These are phyloP conservation scores for Erebia aethiops DNA, from an alignment of 2,888 invertebrate species.

Conservation along the genomic window DNA sequence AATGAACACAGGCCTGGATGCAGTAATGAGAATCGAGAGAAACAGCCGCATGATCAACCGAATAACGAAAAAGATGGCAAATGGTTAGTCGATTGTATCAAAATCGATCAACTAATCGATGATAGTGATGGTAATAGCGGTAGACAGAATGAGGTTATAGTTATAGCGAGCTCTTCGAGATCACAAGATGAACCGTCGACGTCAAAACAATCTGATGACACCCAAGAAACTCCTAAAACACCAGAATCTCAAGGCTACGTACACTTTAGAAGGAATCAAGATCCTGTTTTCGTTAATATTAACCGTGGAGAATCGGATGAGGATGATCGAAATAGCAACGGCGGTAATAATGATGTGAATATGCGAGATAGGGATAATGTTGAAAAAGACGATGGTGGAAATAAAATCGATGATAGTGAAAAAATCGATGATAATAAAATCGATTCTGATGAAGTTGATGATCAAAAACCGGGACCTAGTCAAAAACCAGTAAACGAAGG, in stretches of 20 bases:
- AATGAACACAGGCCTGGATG: not conserved
- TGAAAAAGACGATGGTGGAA: not conserved
- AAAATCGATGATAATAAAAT: not conserved
- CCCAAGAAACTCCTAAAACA: not conserved
- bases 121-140: conserved; percentile 23
- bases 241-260: not conserved
- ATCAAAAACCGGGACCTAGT: not conserved
- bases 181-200: conserved; percentile 6
- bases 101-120: conserved; percentile 32
- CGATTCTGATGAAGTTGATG: not conserved
- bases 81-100: conserved; percentile 29
- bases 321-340: not conserved
- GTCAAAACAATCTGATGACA: not conserved
- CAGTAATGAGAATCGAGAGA: not conserved
- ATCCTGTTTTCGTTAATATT: not conserved
- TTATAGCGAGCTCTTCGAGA: conserved; percentile 28
- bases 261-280: not conserved
- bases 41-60: not conserved
- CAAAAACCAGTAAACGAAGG: conserved; percentile 2
- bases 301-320: not conserved
- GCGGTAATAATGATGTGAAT: not conserved
- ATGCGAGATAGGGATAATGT: not conserved
- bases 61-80: conserved; percentile 19
- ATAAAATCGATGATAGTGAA: not conserved
- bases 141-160: conserved; percentile 31